A percentile compares a stretch with the other conserved stretches of the same genome.
Conservation (phyloP, 1,140 invertebrate species). For the Lutraria rhynchaena region DNA sequence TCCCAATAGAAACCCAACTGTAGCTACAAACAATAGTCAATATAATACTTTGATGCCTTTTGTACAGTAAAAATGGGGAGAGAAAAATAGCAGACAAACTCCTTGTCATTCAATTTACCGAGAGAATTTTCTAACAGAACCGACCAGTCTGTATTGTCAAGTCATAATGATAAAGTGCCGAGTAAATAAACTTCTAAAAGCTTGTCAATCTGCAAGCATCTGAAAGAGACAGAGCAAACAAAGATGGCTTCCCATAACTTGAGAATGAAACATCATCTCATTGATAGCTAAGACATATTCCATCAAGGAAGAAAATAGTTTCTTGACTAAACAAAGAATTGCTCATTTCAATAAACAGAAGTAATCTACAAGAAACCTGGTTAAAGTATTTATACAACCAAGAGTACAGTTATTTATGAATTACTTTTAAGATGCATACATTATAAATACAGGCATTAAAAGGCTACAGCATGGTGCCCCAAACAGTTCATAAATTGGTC, state of each 20-base stretch:
- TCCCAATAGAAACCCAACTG: constrained; percentile 33
- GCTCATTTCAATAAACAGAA: too few species aligned
- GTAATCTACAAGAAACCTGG: too few species aligned
- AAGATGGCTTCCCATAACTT: not conserved
- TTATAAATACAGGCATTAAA: too few species aligned
- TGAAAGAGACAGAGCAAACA: constrained; percentile 21
- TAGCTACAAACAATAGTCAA: not conserved
- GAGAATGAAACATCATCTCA: too few species aligned
- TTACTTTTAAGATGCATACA: too few species aligned
- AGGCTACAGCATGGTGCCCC: too few species aligned
- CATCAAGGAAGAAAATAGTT: too few species aligned
- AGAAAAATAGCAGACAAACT: not conserved
- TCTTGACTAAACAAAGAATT: too few species aligned
- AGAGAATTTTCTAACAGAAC: not conserved
- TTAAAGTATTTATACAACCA: too few species aligned
- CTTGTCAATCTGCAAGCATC: constrained; percentile 8
- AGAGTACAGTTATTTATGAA: too few species aligned
- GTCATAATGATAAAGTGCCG: constrained; percentile 19
- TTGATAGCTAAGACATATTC: too few species aligned
- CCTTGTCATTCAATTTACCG: constrained; percentile 20
- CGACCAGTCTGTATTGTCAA: not conserved
- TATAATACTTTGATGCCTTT: constrained; percentile 6
- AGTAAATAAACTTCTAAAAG: constrained; percentile 33
- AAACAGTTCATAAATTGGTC: too few species aligned
- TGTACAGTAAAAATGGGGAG: not conserved